phyloP scores from a whole-genome alignment of 2,888 invertebrate species.

The Pyrrhia umbra region DNA sequence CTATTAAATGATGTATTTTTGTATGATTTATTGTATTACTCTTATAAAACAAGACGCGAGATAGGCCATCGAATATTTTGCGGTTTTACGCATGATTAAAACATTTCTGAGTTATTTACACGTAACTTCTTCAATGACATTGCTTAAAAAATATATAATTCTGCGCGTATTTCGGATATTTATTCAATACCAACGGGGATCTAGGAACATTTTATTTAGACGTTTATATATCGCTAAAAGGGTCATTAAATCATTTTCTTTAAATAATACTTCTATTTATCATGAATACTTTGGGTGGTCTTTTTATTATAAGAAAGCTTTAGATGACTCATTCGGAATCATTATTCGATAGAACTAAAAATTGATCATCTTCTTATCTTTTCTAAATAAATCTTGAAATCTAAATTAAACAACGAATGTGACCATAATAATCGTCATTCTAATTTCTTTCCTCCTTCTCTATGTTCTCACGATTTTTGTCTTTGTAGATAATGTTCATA shows the following conservation, averaged over 20 bases:
- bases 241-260: constrained; percentile 40
- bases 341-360: too few relatives aligned
- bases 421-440: neutral
- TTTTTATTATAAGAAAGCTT: neutral
- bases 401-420: neutral
- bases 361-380: neutral
- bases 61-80: constrained; percentile 66
- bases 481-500: neutral
- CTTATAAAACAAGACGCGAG: constrained; percentile 68
- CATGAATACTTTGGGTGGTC: constrained; percentile 20
- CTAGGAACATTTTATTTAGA: constrained; percentile 34
- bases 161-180: constrained; percentile 31
- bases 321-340: neutral
- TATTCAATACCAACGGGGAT: constrained; percentile 44
- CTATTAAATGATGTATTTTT: constrained; percentile 77
- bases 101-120: constrained; percentile 64
- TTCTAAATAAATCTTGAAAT: neutral
- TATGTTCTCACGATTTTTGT: constrained; percentile 20
- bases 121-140: constrained; percentile 52
- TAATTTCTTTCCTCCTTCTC: neutral
- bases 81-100: constrained; percentile 63
- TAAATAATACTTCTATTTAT: constrained; percentile 3
- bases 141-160: constrained; percentile 41
- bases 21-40: constrained; percentile 76
- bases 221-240: constrained; percentile 47